phyloP scores from a whole-genome alignment of 1,140 invertebrate genomes.

The Lysiphlebus fabarum region DNA sequence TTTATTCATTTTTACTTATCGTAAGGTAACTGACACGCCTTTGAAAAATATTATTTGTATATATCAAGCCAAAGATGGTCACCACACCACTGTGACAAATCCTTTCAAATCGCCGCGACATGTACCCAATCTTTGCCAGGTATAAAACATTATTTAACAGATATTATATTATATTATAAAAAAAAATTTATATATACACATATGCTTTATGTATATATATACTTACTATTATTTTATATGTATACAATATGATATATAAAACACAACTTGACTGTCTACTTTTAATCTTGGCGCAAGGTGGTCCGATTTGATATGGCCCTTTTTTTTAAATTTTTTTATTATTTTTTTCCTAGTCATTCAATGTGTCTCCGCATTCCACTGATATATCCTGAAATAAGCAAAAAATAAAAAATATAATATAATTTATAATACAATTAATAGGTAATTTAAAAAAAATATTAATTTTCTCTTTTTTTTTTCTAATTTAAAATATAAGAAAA shows the following conservation, averaged over 20 bases:
- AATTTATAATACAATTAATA: background rate
- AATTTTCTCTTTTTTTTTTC: no score
- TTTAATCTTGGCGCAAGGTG: slow-evolving; percentile 16
- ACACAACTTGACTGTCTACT: slow-evolving; percentile 15
- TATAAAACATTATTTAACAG: no score
- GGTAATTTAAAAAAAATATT: background rate
- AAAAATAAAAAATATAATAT: background rate
- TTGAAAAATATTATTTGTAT: slow-evolving; percentile 21
- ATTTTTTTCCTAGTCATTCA: slow-evolving; percentile 10
- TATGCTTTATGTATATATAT: slow-evolving; percentile 13
- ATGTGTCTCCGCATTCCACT: slow-evolving; percentile 2
- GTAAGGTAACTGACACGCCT: slow-evolving; percentile 23
- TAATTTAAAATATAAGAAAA: no score
- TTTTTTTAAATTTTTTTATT: slow-evolving; percentile 22
- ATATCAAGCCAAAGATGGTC: slow-evolving; percentile 15
- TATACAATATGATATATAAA: slow-evolving; percentile 13
- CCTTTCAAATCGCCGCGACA: slow-evolving; percentile 35
- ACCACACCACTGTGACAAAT: slow-evolving; percentile 38
- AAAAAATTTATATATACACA: no score
- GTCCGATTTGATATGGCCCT: slow-evolving; percentile 29
- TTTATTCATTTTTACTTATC: slow-evolving; percentile 4
- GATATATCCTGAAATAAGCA: slow-evolving; percentile 4
- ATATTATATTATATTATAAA: no score
- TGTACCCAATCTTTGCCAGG: slow-evolving; percentile 8
- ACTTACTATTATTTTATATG: slow-evolving; percentile 10